Evolutionary conservation across 2,888 invertebrate genomes (phyloP), one percentile per base, ranked within the genome.

Genomic region (Rhagonycha fulva): DNA sequence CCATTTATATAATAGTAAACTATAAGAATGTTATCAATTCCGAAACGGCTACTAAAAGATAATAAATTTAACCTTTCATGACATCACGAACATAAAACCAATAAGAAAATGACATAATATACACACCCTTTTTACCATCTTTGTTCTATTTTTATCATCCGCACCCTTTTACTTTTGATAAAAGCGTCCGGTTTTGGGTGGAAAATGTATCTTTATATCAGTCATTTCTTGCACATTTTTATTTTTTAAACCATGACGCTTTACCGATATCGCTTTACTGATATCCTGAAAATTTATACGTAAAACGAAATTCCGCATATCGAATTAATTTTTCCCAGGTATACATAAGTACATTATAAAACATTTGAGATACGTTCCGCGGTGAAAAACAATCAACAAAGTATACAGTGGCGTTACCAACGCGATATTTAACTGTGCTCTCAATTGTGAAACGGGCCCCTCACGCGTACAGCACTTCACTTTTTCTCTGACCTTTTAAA

Each of bases 111-210:
- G 63, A 66, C 63, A 62, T 14, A 62, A 69, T 24, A 14, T 12
- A 70, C 74, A 69, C 69, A 62, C 74, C 63, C 69, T 70, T 28
- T 63, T 61, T 68, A 62, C 28, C 60, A 72, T 71, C 71, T 74
- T 62, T 47, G 30, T 70, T 14, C 10, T 73, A 68, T 74, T 71
- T 68, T 60, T 70, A 68, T 61, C 32, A 28, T 24, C 60, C 72
- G 63, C 77, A 61, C 74, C 77, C 75, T 62, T 76, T 72, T 47
- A 61, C 70, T 70, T 66, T 47, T 70, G 77, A 77, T 77, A 77
- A 77, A 77, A 77, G 77, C 75, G 72, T 77, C 77, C 77, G 77
- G 77, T 72, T 75, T 70, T 60, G 9, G 63, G 62, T 73, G 74
- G 30, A 32, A n/a, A 47, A 47, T 47, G n/a, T n/a, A 47, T 47